Evolutionary conservation across 2,113 vertebrate genomes (phyloP), one percentile per base, ranked within the genome.

Genomic region (Scatophagus argus): DNA sequence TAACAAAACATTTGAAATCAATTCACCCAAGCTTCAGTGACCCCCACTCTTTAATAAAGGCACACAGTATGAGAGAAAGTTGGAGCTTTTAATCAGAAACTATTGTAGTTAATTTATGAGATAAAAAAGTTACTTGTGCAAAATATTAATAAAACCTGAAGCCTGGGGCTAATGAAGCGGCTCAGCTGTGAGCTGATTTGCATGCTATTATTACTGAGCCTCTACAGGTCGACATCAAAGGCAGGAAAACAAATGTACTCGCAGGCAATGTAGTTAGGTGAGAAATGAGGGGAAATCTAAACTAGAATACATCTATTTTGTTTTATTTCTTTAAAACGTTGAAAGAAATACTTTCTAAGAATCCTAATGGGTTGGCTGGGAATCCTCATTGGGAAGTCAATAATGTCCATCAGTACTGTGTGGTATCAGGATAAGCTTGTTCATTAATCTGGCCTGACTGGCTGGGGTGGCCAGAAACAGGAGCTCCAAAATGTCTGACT

Each of bases 361-460:
- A 83, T 54, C 44, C 39, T 68, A 36, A 76, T 61, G 79, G 73
- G 61, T 78, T 78, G 51, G 83, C 46, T 14, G 59, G 82, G 77
- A 82, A 71, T 81, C 65, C 77, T 65, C 66, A 3, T 56, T 77
- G 65, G 55, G 61, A 79, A 59, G 44, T 76, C 62, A 68, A 75
- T 46, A 84, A 89, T 64, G 62, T 54, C 83, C 38, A 8, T 70
- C 74, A 82, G 81, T 77, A 49, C 65, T 51, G 46, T 46, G 63
- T 74, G 73, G 72, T 78, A 80, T 84, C 67, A 73, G 75, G 81
- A 87, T 89, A 79, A 87, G 65, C 81, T 56, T 63, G 85, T 69
- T 85, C 75, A 86, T 87, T 87, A 84, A 89, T 90, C 88, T 72
- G 5, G 63, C 52, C 74, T 79, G 79, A 77, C 61, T 82, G 17